These are phyloP conservation scores for Mus minutoides DNA, from an alignment of 2,797 vertebrate genomes.

Conservation along the genomic window DNA sequence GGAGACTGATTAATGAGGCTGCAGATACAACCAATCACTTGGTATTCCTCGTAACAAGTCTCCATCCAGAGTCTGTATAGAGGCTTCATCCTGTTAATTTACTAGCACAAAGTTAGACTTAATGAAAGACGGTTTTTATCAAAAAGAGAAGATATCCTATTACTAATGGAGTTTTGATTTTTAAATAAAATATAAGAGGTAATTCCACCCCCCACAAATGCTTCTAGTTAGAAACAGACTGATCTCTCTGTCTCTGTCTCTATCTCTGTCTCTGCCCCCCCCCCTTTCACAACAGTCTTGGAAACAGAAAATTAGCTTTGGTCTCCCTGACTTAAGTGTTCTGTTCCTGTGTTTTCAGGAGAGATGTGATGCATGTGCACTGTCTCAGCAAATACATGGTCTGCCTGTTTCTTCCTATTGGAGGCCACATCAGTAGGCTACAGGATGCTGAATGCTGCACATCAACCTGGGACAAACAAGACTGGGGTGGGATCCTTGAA, in stretches of 20 bases:
- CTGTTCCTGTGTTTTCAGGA: neutral
- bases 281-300: neutral
- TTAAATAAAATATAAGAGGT: neutral
- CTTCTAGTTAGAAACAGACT: neutral
- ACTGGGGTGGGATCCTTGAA: neutral
- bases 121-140: neutral
- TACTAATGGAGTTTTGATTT: neutral
- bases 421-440: neutral
- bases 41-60: neutral
- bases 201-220: neutral
- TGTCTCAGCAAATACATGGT: neutral
- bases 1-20: neutral
- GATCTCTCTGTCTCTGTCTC: too few relatives aligned
- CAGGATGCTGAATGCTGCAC: neutral
- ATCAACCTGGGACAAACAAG: neutral
- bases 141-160: neutral
- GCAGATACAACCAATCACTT: neutral
- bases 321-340: too few relatives aligned
- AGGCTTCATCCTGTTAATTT: neutral
- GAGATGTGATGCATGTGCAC: neutral
- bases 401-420: neutral
- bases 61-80: neutral
- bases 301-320: neutral
- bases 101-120: neutral
- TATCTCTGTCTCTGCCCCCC: too few relatives aligned